Evolutionary conservation across 2,113 vertebrate species (phyloP), one percentile per base, ranked within the genome.

Genomic region (Pardalotus punctatus): DNA sequence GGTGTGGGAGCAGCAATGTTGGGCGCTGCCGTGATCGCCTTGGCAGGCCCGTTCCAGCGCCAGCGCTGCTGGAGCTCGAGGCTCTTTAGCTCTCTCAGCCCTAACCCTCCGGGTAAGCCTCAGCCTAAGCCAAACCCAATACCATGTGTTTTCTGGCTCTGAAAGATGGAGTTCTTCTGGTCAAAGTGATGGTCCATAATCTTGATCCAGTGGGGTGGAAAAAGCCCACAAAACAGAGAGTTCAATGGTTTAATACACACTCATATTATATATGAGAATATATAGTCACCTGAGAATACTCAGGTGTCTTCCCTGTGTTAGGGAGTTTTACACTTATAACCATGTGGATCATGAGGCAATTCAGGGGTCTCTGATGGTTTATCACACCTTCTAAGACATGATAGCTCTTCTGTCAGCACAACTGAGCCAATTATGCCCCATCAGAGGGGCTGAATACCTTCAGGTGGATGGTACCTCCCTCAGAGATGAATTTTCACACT

Each of bases 181-280:
- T n/a, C 28, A 61, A 70, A 62, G 20, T 7, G 20, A 29, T 54
- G 16, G 8, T 21, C 3, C n/a, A 3, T 19, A 69, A 19, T 45
- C 73, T 53, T 78, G 19, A 47, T 61, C 15, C 10, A 31, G 12
- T 12, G 12, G 21, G 6, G 54, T 40, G n/a, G 38, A 45, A n/a
- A 78, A 70, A 61, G 23, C 23, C 12, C 23, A 38, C 4, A 15
- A 28, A 70, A 38, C 7, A 38, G 14, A 61, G 23, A n/a, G n/a
- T 38, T 45, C 45, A 45, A 5, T 53, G 12, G 36, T 8, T 61
- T 35, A 43, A 11, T 6, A 29, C 14, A 14, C 8, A 31, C 17
- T 53, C 8, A 0, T 2, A 5, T 40, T 58, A 28, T 14, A 9
- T n/a, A n/a, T n/a, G n/a, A n/a, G n/a, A n/a, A n/a, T n/a, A n/a